Evolutionary conservation across 2,888 invertebrate species (phyloP).

Genomic region (Drosophila mettleri): DNA sequence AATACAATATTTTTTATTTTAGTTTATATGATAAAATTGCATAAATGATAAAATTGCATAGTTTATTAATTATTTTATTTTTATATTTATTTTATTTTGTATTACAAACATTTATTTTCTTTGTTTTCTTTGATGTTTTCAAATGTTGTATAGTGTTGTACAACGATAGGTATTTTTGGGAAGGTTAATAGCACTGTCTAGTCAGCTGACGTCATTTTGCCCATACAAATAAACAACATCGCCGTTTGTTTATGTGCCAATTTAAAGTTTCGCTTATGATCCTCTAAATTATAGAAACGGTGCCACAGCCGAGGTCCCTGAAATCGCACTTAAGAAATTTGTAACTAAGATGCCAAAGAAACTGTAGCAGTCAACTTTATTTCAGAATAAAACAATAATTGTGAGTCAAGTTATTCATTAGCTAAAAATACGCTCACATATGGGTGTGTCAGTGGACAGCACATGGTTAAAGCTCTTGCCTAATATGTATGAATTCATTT

Average conservation of each 20-base stretch:
- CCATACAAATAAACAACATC: constrained; percentile 47
- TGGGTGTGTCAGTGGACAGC: constrained; percentile 40
- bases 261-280: constrained; percentile 32
- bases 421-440: constrained; percentile 38
- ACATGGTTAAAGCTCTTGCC: constrained; percentile 25
- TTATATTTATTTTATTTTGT: not conserved
- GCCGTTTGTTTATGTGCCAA: constrained; percentile 64
- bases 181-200: constrained; percentile 19
- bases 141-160: constrained; percentile 40
- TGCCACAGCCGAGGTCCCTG: constrained; percentile 1
- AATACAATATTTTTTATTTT: constrained; percentile 40
- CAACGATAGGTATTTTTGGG: not conserved
- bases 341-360: constrained; percentile 26
- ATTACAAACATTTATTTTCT: not conserved
- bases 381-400: constrained; percentile 22
- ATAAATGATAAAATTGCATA: not conserved
- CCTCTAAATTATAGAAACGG: constrained; percentile 1
- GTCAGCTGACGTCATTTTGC: constrained; percentile 70
- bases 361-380: constrained; percentile 10
- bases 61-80: not conserved
- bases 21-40: not conserved
- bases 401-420: constrained; percentile 37
- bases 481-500: constrained; percentile 6
- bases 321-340: not conserved
- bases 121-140: constrained; percentile 44